Conservation (phyloP, 2,888 invertebrate species). For the Acrobasis repandana region DNA sequence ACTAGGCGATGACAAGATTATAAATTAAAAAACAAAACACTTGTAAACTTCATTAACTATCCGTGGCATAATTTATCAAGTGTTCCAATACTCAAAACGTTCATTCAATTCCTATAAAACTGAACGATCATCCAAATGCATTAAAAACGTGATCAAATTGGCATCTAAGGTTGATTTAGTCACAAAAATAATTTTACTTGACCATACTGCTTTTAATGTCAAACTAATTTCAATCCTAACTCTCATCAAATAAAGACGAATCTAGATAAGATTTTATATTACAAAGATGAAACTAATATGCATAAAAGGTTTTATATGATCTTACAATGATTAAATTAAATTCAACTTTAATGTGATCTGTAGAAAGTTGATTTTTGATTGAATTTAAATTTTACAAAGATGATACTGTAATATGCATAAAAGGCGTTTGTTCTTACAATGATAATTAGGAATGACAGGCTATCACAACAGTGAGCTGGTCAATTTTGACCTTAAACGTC, state of each 20-base stretch:
- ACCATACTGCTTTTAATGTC: neutral
- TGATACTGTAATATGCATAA: slow-evolving; percentile 25
- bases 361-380: slow-evolving; percentile 1
- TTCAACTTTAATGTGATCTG: neutral
- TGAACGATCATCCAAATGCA: slow-evolving; percentile 22
- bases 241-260: neutral
- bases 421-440: slow-evolving; percentile 34
- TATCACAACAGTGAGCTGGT: slow-evolving; percentile 22
- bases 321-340: slow-evolving; percentile 26
- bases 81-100: neutral
- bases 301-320: slow-evolving; percentile 29
- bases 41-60: neutral
- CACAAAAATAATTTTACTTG: slow-evolving; percentile 26
- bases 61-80: slow-evolving; percentile 14
- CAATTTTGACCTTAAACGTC: slow-evolving; percentile 22
- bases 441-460: slow-evolving; percentile 38
- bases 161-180: slow-evolving; percentile 36
- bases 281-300: slow-evolving; percentile 19
- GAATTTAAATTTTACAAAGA: neutral
- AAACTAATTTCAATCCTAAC: slow-evolving; percentile 12
- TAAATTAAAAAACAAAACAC: slow-evolving; percentile 1
- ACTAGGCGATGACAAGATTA: neutral
- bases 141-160: slow-evolving; percentile 37
- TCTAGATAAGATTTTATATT: neutral
- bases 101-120: slow-evolving; percentile 13